Evolutionary conservation across 2,888 invertebrate species (phyloP).

Genomic region (Dascillus cervinus): DNA sequence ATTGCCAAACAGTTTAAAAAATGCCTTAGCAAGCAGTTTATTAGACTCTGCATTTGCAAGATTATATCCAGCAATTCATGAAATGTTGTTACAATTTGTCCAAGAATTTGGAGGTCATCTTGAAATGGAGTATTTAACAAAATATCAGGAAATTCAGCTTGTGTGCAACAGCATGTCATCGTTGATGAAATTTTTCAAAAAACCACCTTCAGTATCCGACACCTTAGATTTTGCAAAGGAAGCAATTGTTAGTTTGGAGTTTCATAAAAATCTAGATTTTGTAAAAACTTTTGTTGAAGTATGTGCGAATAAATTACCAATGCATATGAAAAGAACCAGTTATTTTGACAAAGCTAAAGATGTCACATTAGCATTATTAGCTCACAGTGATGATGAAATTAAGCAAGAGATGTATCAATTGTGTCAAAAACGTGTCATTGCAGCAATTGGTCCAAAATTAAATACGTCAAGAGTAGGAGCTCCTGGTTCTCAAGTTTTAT

Average conservation of each 20-base stretch:
- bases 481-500: constrained; percentile 45
- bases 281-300: constrained; percentile 38
- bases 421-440: constrained; percentile 47
- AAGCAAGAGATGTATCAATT: constrained; percentile 48
- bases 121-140: constrained; percentile 35
- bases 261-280: constrained; percentile 50
- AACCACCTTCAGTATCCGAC: constrained; percentile 28
- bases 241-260: constrained; percentile 50
- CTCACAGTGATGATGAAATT: constrained; percentile 50
- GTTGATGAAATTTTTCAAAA: constrained; percentile 42
- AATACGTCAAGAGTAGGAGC: constrained; percentile 27
- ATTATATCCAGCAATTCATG: constrained; percentile 42
- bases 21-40: constrained; percentile 37
- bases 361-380: constrained; percentile 46
- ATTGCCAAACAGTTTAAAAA: constrained; percentile 43
- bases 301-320: constrained; percentile 28
- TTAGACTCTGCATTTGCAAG: constrained; percentile 44
- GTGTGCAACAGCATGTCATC: constrained; percentile 44
- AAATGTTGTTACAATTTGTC: constrained; percentile 40
- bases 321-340: no score
- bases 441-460: constrained; percentile 48
- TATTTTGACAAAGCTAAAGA: constrained; percentile 17
- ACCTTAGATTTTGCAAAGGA: constrained; percentile 45
- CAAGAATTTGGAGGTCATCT: constrained; percentile 39
- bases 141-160: constrained; percentile 40